Evolutionary conservation across 2,113 vertebrate species (phyloP).

Genomic region (Carollia perspicillata): DNA sequence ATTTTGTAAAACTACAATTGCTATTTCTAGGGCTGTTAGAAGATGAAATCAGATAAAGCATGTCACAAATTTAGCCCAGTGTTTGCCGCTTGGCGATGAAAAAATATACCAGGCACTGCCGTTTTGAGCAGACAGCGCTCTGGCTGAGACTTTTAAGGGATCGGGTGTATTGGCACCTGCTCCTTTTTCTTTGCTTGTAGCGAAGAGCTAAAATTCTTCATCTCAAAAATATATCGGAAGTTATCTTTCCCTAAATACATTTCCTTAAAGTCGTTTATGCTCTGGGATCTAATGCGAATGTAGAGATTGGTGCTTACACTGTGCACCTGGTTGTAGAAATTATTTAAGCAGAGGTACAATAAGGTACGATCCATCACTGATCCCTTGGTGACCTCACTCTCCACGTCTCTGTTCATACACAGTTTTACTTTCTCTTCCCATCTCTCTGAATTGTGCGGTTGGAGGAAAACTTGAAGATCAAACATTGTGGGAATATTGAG

Average conservation of each 20-base stretch:
- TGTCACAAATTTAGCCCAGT: not conserved
- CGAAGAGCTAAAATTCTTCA: not conserved
- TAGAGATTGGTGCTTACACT: not conserved
- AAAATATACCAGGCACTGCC: not conserved
- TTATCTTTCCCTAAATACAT: constrained; percentile 31
- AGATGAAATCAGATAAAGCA: constrained; percentile 1
- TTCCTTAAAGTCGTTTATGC: constrained; percentile 39
- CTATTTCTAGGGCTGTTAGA: not conserved
- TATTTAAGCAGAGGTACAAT: constrained; percentile 56
- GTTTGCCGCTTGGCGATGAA: not conserved
- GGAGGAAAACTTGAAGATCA: not conserved
- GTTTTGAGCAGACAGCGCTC: not conserved
- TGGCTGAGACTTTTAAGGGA: not conserved
- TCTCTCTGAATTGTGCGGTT: constrained; percentile 11
- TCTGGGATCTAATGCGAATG: constrained; percentile 19
- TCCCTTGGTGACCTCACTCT: constrained; percentile 24
- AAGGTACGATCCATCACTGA: not conserved
- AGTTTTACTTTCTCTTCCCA: not conserved
- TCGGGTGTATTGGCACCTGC: not conserved
- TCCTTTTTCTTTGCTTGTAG: constrained; percentile 20
- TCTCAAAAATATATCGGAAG: constrained; percentile 36
- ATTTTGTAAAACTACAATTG: constrained; percentile 5
- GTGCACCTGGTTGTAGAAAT: constrained; percentile 23
- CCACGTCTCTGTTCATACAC: not conserved
- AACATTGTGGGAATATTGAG: not conserved